These are phyloP conservation scores for Climacteris rufus DNA, from an alignment of 2,113 vertebrate species.

Conservation along the genomic window DNA sequence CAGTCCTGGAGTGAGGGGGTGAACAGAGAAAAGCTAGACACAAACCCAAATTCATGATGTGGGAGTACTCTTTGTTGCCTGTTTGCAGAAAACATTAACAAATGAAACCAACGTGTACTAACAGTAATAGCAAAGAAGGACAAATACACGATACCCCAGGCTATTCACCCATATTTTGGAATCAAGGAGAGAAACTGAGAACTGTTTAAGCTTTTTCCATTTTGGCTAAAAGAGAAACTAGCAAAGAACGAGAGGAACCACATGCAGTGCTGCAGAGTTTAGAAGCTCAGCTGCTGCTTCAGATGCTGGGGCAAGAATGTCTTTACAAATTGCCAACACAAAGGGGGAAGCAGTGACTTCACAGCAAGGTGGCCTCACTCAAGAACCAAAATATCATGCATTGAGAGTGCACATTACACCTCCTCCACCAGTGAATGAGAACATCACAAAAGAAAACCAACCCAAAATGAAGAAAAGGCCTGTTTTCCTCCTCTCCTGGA, in stretches of 20 bases:
- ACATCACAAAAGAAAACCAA: not conserved
- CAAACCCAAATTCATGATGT: not conserved
- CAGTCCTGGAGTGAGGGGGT: not conserved
- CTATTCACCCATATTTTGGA: not conserved
- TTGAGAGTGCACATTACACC: not conserved
- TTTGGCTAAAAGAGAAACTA: not conserved
- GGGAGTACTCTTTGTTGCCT: not conserved
- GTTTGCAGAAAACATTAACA: not conserved
- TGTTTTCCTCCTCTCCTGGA: not conserved
- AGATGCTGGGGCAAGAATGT: accelerated
- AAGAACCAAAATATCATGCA: not conserved
- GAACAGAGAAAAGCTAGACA: not conserved
- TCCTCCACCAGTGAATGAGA: not conserved
- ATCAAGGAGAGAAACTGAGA: not conserved
- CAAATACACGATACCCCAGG: not conserved
- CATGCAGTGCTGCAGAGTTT: not conserved
- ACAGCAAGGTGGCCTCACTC: not conserved
- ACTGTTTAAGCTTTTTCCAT: not conserved
- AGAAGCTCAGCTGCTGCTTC: not conserved
- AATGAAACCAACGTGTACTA: not conserved
- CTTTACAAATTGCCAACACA: not conserved
- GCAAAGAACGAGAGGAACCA: not conserved
- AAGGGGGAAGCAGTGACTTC: not conserved
- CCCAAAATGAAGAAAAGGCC: not conserved
- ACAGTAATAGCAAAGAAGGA: not conserved